Conservation (phyloP, 2,797 vertebrate genomes). For the Alosa sapidissima region DNA sequence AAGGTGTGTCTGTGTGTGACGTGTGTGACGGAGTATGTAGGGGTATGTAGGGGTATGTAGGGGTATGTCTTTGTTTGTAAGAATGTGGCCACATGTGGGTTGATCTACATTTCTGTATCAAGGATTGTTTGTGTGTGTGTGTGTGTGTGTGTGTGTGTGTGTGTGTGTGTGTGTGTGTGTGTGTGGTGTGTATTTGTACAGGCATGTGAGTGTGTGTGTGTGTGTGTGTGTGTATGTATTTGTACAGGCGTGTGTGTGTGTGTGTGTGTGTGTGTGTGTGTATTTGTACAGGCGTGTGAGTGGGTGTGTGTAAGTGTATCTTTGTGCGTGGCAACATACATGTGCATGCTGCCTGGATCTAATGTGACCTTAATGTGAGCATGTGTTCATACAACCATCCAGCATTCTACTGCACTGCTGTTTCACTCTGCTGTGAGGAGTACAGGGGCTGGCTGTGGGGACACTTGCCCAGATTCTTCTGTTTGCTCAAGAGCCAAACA, state of each 20-base stretch:
- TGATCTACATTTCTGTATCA: too few relatives aligned
- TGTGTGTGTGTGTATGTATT: neutral
- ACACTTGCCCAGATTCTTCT: slow-evolving; percentile 34
- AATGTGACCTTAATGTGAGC: slow-evolving; percentile 10
- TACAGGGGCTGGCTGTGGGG: neutral
- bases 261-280: too few relatives aligned
- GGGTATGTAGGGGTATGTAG: slow-evolving; percentile 9
- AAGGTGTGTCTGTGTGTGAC: slow-evolving; percentile 63
- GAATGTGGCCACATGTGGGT: too few relatives aligned
- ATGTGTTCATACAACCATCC: neutral
- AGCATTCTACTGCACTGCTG: neutral
- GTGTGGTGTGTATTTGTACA: too few relatives aligned
- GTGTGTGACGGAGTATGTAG: slow-evolving; percentile 21
- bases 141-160: neutral
- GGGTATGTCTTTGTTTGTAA: neutral
- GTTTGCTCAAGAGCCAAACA: slow-evolving; percentile 5
- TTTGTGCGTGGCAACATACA: slow-evolving; percentile 17
- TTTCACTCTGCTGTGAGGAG: neutral
- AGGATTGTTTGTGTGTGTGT: neutral
- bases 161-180: too few relatives aligned
- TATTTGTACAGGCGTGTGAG: neutral
- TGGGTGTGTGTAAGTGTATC: neutral
- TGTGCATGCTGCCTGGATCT: slow-evolving; percentile 13
- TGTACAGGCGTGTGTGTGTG: neutral
- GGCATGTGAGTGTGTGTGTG: neutral